A percentile compares a stretch with the other conserved stretches of the same genome.
Evolutionary conservation across 1,140 invertebrate genomes (phyloP).

Genomic region (Venturia canescens): DNA sequence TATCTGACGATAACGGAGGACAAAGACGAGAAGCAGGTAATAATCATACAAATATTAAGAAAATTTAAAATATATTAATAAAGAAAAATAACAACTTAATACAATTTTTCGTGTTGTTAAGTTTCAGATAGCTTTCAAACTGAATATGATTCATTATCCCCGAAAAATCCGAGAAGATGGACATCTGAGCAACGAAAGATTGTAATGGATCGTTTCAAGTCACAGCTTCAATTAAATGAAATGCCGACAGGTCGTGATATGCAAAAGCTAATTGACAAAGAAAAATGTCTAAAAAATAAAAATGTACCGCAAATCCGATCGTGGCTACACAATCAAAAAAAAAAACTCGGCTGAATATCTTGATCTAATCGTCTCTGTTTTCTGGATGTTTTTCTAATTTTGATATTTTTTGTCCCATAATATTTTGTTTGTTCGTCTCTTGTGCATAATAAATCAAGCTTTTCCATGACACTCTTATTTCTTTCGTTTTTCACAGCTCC

Average conservation of each 20-base stretch:
- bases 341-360: background rate
- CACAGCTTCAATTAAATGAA: background rate
- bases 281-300: background rate
- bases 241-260: background rate
- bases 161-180: background rate
- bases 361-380: background rate
- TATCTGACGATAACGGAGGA: background rate
- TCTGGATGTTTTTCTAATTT: background rate
- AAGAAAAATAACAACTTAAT: too few species aligned
- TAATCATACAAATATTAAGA: too few species aligned
- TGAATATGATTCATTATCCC: background rate
- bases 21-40: too few species aligned
- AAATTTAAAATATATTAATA: too few species aligned
- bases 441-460: too few species aligned
- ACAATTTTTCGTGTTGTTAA: too few species aligned
- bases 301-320: background rate
- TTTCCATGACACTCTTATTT: too few species aligned
- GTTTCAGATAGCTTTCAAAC: background rate
- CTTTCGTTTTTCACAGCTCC: too few species aligned
- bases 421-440: background rate
- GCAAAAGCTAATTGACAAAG: background rate
- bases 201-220: background rate
- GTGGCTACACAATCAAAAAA: constrained; percentile 11
- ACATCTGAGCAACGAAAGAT: background rate
- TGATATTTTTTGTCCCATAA: too few species aligned